Evolutionary conservation across 2,888 invertebrate species (phyloP), one percentile per base, ranked within the genome.

Genomic region (Charanyca ferruginea): DNA sequence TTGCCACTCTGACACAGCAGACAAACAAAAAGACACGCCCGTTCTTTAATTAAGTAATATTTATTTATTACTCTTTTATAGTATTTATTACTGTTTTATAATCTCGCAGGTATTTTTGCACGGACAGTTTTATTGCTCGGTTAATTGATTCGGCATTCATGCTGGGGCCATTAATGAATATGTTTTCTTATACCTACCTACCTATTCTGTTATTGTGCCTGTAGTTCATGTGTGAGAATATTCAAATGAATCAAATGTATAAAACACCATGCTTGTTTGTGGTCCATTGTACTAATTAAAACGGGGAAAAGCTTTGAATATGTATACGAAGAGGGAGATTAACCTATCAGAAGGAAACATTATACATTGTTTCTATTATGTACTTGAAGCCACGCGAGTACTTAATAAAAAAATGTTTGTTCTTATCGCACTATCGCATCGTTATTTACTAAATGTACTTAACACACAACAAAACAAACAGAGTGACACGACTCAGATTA

Each of bases 401-500:
- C 42, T 11, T 61, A 53, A 22, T 45, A 38, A 32, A 67, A n/a
- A 47, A 42, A 62, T 62, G 41, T 67, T 71, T 66, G 28, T 58
- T 48, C 47, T 52, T 64, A 68, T 74, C 62, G 23, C 63, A 69
- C 77, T 83, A 84, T 79, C 75, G 48, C 54, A 38, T 61, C 52
- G 77, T 77, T 81, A 74, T 74, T 73, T 62, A 69, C 54, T 59
- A 47, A 63, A 76, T 66, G 66, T 76, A 78, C 66, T 73, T 72
- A 64, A 44, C 65, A 49, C 32, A 71, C 47, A 64, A 69, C 62
- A 75, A 72, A 78, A 74, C 73, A 79, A 80, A 80, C 77, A 66
- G 59, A 77, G 66, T 80, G 84, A 80, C 81, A 83, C 60, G 58
- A 59, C 60, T 66, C 74, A 82, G 86, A 84, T 87, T 85, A 85